Base-by-base conservation (phyloP, 2,888 invertebrate genomes). In the Boloria euphrosyne region DNA sequence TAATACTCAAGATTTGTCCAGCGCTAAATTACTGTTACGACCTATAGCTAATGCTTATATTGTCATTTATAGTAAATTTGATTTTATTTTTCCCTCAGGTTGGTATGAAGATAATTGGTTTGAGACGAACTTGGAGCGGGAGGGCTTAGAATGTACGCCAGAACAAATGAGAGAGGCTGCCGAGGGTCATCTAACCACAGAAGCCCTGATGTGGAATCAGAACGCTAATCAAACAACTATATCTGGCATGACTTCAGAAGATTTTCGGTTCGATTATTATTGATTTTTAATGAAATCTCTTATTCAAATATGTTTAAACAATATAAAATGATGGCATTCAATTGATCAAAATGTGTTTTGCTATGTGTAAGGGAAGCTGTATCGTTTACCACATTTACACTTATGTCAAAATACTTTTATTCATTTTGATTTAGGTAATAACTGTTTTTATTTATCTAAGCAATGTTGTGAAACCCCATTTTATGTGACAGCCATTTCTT, bases 61-160 rank as follows among this genome's bases (percentile, higher is more conserved):
- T 55, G 13, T 5, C 13, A 6, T 38, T 38, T 7, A 38, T 2
- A 17, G 13, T 43, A 16, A 16, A 27, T 58, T n/a, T 49, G 5
- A 13, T 49, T 49, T 59, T 22, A 22, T 22, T 0, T 60, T 73
- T 62, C 55, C 47, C 43, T 14, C 57, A 96, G 96, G 97, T 67
- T 99, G 98, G 98, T 99, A 99, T 87, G 98, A 99, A 82, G 98
- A 99, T 86, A 98, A 99, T 82, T 99, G 99, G 99, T 99, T 97
- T 85, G 97, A 97, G 82, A 95, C 96, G 7, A 96, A 97, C 82
- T 89, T 97, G 72, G 96, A 96, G 74, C 95, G 95, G 66, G 97
- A 98, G 84, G 95, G 96, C 59, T 96, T 99, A 70, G 96, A 97
- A 72, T 99, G 99, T 84, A 98, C 98, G 0, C 94, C 94, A 67